Base-by-base conservation (phyloP, 2,888 invertebrate species). In the Lepeophtheirus nordmannii region DNA sequence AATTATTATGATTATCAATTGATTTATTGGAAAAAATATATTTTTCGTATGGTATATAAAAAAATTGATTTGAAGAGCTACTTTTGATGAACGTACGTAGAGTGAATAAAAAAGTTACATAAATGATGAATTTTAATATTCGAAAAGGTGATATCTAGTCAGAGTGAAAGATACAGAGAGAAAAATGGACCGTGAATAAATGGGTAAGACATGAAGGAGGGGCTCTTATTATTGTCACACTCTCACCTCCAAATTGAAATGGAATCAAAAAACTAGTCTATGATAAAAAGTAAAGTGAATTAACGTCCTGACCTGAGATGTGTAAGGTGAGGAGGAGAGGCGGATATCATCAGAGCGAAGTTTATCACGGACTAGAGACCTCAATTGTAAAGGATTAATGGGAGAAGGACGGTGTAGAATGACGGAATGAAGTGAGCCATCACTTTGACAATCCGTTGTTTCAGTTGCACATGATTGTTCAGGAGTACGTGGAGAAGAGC, bases 251-350 rank as follows among this genome's bases (percentile, higher is more conserved):
- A 30, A 30, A 30, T 30, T 30, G 3, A 5, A 30, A 30, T 30
- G 30, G 2, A 5, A 30, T 30, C 30, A 5, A 30, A 30, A 30
- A 2, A 30, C 30, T 30, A 30, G 30, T 30, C 30, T 7, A 30
- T 5, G 30, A 30, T 30, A 30, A 30, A 30, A 30, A 30, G 7
- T 5, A 30, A 30, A 30, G 30, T 30, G 30, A 30, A 7, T 30
- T 2, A 30, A 30, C 3, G 30, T n/a, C 41, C 62, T n/a, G 67
- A 70, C 70, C 68, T 68, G 65, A 59, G 70, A 68, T 11, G 70
- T 70, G 68, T 70, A 70, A 46, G 70, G 70, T 20, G 68, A 68
- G 30, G 69, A 65, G 38, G 70, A 67, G 17, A 70, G 67, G 60
- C 69, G 68, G 20, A 70, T 69, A 20, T 67, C 68, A 59, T 70